Conservation (phyloP, 2,113 vertebrate genomes). For the Apeltes quadracus region DNA sequence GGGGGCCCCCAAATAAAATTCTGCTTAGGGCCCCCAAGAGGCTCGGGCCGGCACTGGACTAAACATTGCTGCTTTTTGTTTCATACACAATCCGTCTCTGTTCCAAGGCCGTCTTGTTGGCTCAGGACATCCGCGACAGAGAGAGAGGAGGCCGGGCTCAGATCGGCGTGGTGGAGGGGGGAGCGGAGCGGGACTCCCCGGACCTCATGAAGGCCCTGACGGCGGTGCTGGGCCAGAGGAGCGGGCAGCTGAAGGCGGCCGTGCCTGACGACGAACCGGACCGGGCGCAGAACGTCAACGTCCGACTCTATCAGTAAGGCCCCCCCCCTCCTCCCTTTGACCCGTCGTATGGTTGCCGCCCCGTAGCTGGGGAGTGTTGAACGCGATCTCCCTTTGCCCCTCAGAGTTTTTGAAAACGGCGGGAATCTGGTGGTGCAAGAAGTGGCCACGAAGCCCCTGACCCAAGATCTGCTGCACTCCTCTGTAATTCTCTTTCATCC, state of each 20-base stretch:
- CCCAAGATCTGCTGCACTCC: slow-evolving; percentile 87
- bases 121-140: slow-evolving; percentile 88
- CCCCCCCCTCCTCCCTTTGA: too few species aligned
- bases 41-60: too few species aligned
- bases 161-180: slow-evolving; percentile 86
- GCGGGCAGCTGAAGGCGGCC: slow-evolving; percentile 73
- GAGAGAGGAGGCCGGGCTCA: slow-evolving; percentile 87
- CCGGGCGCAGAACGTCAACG: slow-evolving; percentile 70
- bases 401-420: slow-evolving; percentile 85
- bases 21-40: too few species aligned
- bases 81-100: neutral
- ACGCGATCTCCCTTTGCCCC: slow-evolving; percentile 12
- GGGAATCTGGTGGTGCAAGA: slow-evolving; percentile 88
- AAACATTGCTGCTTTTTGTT: neutral
- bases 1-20: too few species aligned
- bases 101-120: slow-evolving; percentile 87
- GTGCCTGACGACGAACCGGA: slow-evolving; percentile 75
- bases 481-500: slow-evolving; percentile 74
- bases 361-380: neutral
- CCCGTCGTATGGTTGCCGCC: neutral
- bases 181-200: slow-evolving; percentile 74
- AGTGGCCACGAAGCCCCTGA: slow-evolving; percentile 87
- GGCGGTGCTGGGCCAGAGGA: slow-evolving; percentile 83
- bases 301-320: slow-evolving; percentile 87
- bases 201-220: slow-evolving; percentile 89